These are phyloP conservation scores for Platalea minor DNA, from an alignment of 2,797 vertebrate species.

Conservation along the genomic window DNA sequence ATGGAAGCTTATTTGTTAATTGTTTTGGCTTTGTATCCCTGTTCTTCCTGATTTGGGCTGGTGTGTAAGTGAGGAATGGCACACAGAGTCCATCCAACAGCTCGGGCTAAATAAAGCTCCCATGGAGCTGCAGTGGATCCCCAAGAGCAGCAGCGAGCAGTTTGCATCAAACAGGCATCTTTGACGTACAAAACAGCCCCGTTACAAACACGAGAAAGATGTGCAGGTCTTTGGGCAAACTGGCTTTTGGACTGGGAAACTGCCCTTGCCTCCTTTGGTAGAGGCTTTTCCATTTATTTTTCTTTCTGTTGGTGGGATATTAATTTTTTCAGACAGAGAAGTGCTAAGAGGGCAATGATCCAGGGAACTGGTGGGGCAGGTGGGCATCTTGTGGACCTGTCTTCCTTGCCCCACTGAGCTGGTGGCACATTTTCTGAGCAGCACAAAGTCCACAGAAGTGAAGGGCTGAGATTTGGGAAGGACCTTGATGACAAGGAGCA, in stretches of 20 bases:
- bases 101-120: not conserved
- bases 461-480: not conserved
- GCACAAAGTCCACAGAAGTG: not conserved
- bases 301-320: not conserved
- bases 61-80: not conserved
- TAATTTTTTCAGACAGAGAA: not conserved
- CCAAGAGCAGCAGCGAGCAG: accelerated
- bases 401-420: too few relatives aligned
- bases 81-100: not conserved
- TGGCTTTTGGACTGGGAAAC: not conserved
- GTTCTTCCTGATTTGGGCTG: not conserved
- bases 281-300: not conserved
- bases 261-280: not conserved
- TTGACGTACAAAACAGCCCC: not conserved
- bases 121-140: not conserved
- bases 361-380: not conserved
- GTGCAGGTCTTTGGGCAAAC: not conserved
- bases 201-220: accelerated
- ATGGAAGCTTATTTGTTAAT: not conserved
- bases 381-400: too few relatives aligned
- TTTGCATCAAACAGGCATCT: not conserved
- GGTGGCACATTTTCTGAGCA: not conserved
- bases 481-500: not conserved
- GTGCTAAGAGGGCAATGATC: not conserved
- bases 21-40: not conserved